A percentile compares a stretch with the other conserved stretches of the same genome.
These are phyloP conservation scores for Gavialis gangeticus DNA, from an alignment of 2,113 vertebrate species.

Conservation along the genomic window DNA sequence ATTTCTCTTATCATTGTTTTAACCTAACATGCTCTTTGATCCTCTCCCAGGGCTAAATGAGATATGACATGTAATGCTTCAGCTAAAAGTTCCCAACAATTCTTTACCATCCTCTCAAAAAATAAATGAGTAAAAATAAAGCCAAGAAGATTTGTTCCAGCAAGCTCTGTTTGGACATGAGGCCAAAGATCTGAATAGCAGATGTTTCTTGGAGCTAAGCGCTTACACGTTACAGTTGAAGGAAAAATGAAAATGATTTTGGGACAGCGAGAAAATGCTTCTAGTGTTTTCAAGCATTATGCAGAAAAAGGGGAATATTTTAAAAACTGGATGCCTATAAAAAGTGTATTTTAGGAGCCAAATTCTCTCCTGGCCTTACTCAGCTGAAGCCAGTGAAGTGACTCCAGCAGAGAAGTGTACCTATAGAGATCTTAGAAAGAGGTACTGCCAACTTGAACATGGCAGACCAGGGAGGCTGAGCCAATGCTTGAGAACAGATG, in stretches of 20 bases:
- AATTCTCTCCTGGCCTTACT: neutral
- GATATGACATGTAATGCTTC: neutral
- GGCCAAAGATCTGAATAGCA: neutral
- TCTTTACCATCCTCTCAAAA: neutral
- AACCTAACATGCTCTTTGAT: neutral
- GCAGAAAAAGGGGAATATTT: neutral
- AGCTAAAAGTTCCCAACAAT: neutral
- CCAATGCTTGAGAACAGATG: neutral
- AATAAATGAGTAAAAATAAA: neutral
- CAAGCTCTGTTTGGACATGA: fast-evolving
- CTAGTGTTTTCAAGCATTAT: neutral
- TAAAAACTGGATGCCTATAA: fast-evolving
- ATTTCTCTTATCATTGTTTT: neutral
- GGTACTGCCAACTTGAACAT: neutral
- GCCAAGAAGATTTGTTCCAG: neutral
- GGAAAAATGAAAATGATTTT: neutral
- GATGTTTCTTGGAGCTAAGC: neutral
- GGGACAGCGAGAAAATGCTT: neutral
- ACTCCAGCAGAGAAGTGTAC: neutral
- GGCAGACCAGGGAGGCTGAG: neutral
- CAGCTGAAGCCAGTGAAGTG: neutral
- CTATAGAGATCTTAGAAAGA: neutral
- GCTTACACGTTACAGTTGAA: neutral
- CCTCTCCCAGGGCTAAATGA: neutral
- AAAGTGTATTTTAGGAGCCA: neutral